phyloP scores from a whole-genome alignment of 53 echinoderm and acorn worm genomes.

The Astropecten irregularis region DNA sequence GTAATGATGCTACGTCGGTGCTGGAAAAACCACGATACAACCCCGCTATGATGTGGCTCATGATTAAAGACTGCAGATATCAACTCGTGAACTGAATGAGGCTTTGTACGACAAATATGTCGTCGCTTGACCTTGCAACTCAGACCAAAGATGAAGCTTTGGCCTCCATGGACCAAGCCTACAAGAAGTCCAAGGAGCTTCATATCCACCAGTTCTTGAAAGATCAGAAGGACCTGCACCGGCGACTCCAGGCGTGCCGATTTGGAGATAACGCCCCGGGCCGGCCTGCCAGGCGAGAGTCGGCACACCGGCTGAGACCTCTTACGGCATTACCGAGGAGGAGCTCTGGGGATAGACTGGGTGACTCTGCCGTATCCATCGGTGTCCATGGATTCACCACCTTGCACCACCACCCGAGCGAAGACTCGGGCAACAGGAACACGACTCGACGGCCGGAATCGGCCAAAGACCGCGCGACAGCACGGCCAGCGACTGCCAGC shows the following conservation, averaged over 20 bases:
- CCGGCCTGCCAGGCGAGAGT: not conserved
- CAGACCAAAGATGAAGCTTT: conserved; percentile 18
- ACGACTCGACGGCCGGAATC: not conserved
- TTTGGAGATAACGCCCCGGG: not conserved
- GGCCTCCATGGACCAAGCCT: conserved; percentile 12
- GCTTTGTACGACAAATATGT: not conserved
- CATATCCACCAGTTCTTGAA: conserved; percentile 29
- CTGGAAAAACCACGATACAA: too few relatives aligned
- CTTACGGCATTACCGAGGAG: conserved; percentile 5
- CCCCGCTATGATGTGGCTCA: too few relatives aligned
- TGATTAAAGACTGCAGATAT: not conserved
- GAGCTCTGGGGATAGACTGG: not conserved
- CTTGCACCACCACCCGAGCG: not conserved
- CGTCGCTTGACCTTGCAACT: conserved; percentile 11
- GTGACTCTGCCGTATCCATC: not conserved
- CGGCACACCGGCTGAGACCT: conserved; percentile 16
- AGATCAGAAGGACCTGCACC: conserved; percentile 32
- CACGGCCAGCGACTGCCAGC: not conserved
- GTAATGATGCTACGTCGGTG: too few relatives aligned
- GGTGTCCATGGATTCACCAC: not conserved
- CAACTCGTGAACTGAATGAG: not conserved
- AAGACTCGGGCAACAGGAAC: not conserved
- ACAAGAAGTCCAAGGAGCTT: conserved; percentile 9
- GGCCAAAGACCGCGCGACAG: not conserved
- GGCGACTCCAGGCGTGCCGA: conserved; percentile 12